phyloP scores from a whole-genome alignment of 1,140 invertebrate genomes.

The Leptestheria dahalacensis region DNA sequence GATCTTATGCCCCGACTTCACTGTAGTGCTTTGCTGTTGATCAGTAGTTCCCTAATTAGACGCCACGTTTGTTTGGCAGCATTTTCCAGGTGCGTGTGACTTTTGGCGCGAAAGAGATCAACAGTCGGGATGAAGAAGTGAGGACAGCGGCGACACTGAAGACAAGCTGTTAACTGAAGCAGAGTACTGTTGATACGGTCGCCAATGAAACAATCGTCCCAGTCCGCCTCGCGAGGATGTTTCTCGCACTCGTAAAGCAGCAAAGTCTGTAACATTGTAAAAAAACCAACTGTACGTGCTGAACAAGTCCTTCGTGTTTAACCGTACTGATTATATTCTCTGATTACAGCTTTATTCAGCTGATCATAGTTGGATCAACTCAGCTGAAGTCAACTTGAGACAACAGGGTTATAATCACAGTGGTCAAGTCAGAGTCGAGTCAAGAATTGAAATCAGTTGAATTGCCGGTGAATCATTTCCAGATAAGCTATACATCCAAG shows the following conservation, averaged over 20 bases:
- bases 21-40: slow-evolving; percentile 33
- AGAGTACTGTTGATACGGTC: slow-evolving; percentile 47
- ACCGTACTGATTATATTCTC: no score
- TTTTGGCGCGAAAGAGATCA: slow-evolving; percentile 39
- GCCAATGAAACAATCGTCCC: slow-evolving; percentile 42
- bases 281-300: no score
- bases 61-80: slow-evolving; percentile 43
- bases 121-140: slow-evolving; percentile 40
- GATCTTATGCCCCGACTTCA: no score
- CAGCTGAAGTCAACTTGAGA: no score
- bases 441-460: no score
- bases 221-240: slow-evolving; percentile 43
- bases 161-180: slow-evolving; percentile 45
- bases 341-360: no score
- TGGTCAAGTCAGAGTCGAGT: no score
- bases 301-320: no score
- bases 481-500: no score
- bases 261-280: slow-evolving; percentile 33
- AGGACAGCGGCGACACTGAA: slow-evolving; percentile 45
- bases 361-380: no score
- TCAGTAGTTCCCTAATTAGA: slow-evolving; percentile 40
- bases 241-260: slow-evolving; percentile 51
- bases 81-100: slow-evolving; percentile 38
- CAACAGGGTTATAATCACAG: no score
- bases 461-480: no score